These are phyloP conservation scores for Spinus pinus DNA, from an alignment of 2,797 vertebrate species.

Conservation along the genomic window DNA sequence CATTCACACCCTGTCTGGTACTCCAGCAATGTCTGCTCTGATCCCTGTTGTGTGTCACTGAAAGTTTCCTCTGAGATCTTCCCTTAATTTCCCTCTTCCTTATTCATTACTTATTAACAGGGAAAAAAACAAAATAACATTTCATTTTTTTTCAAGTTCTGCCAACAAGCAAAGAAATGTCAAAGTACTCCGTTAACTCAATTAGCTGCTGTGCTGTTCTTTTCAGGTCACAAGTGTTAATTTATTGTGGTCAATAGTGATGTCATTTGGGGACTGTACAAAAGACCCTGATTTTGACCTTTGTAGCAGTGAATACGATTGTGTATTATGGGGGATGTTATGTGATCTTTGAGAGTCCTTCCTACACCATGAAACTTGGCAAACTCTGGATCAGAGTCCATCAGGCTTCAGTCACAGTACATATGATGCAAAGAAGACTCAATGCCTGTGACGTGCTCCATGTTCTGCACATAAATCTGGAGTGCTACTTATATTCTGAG, in stretches of 20 bases:
- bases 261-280: background rate
- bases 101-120: background rate
- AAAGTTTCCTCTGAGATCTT: background rate
- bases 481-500: background rate
- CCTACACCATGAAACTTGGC: background rate
- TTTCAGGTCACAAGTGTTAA: background rate
- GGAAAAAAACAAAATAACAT: fast-evolving
- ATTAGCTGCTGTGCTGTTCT: background rate
- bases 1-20: background rate
- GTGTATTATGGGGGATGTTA: background rate
- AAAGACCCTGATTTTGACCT: background rate
- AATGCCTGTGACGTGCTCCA: fast-evolving
- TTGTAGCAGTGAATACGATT: background rate
- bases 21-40: background rate
- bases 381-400: background rate
- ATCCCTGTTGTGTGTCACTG: background rate
- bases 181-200: background rate
- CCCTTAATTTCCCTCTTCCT: background rate
- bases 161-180: background rate
- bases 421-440: background rate
- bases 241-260: background rate
- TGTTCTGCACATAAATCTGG: background rate
- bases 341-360: background rate
- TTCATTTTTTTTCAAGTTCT: background rate
- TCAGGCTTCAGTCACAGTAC: background rate